Percentiles rank a stretch among this genome's conserved stretches.
Conservation (phyloP, 2,797 vertebrate genomes). For the Molossus molossus region DNA sequence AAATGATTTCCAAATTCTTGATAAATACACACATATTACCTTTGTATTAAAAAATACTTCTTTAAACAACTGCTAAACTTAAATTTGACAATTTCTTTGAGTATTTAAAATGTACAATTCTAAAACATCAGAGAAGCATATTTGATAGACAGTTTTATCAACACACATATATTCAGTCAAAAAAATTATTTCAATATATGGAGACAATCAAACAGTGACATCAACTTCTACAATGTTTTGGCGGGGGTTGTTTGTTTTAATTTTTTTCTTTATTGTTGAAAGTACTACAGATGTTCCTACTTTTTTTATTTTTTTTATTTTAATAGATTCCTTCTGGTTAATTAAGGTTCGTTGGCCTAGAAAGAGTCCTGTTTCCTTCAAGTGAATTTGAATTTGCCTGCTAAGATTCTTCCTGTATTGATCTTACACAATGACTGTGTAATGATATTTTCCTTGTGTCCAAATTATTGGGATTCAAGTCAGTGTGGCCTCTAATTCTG, state of each 20-base stretch:
- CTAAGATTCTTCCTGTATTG: constrained; percentile 5
- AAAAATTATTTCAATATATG: constrained; percentile 16
- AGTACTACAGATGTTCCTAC: no score
- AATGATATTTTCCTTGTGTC: neutral
- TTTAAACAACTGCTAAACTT: neutral
- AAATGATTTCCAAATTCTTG: constrained; percentile 14
- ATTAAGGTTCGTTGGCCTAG: neutral
- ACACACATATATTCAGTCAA: constrained; percentile 18
- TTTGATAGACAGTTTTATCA: constrained; percentile 14
- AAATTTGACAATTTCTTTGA: constrained; percentile 43
- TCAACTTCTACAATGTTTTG: constrained; percentile 56
- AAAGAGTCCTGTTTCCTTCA: neutral
- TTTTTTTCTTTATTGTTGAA: no score
- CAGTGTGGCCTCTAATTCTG: neutral
- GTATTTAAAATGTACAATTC: neutral
- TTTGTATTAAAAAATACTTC: neutral
- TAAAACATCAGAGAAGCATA: neutral
- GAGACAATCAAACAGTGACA: constrained; percentile 40
- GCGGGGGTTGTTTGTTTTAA: no score
- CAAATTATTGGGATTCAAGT: neutral
- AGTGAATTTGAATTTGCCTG: constrained; percentile 18
- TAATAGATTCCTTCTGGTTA: neutral
- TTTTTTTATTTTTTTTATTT: neutral
- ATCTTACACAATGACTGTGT: neutral
- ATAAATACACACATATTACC: neutral